phyloP scores from a whole-genome alignment of 1,140 invertebrate species.

The Sarcophaga peregrina region DNA sequence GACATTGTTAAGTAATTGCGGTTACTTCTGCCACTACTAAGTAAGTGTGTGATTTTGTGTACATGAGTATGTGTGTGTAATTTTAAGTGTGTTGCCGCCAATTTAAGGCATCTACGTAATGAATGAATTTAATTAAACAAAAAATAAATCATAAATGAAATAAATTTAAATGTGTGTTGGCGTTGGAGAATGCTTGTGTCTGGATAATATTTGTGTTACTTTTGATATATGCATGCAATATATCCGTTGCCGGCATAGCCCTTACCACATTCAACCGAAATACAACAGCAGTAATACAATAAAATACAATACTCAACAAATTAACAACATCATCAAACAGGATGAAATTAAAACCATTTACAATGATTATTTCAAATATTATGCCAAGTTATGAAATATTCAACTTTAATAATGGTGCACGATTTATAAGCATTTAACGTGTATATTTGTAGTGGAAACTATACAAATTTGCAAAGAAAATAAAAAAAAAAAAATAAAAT shows the following conservation, averaged over 20 bases:
- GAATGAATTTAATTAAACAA: not conserved
- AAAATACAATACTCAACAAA: not conserved
- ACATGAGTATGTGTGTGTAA: not conserved
- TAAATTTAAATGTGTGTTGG: not conserved
- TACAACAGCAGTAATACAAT: not conserved
- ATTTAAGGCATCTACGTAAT: slow-evolving; percentile 2
- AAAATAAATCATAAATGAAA: slow-evolving; percentile 12
- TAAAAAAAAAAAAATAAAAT: no score
- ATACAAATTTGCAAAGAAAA: no score
- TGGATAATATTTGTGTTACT: not conserved
- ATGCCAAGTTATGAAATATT: not conserved
- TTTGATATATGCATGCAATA: not conserved
- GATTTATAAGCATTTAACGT: no score
- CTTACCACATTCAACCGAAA: no score
- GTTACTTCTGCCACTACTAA: no score
- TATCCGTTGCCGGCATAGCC: slow-evolving; percentile 32
- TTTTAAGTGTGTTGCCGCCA: not conserved
- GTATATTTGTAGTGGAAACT: no score
- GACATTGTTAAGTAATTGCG: no score
- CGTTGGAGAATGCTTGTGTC: not conserved
- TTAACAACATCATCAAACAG: not conserved
- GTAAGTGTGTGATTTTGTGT: not conserved
- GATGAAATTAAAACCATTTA: not conserved
- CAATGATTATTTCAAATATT: not conserved
- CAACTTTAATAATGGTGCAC: no score